Evolutionary conservation across 2,888 invertebrate species (phyloP).

Genomic region (Mesoligia furuncula): DNA sequence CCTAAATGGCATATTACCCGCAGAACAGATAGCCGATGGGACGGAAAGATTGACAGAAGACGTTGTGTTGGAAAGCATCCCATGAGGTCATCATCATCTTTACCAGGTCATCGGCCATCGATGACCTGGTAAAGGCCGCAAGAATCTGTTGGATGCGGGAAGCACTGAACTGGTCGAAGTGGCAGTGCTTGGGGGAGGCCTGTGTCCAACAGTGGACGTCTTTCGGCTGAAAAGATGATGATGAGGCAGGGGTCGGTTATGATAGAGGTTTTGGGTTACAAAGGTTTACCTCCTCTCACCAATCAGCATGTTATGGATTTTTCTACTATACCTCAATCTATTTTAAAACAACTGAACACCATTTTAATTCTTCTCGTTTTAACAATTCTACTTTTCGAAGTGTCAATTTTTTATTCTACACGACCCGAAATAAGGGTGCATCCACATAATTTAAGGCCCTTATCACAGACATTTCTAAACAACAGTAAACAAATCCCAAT

Average conservation of each 20-base stretch:
- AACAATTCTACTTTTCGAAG: neutral
- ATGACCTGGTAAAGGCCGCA: neutral
- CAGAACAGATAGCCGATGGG: neutral
- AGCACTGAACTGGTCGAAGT: neutral
- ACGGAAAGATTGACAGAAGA: neutral
- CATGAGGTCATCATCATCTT: neutral
- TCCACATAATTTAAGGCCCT: neutral
- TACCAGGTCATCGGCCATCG: no score
- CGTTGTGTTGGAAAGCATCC: neutral
- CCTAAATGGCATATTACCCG: neutral
- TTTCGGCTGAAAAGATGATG: neutral
- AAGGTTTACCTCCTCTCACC: neutral
- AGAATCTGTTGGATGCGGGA: neutral
- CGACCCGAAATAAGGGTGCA: neutral
- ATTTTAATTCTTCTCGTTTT: neutral
- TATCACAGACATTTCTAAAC: neutral
- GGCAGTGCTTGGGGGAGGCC: neutral
- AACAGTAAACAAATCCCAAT: constrained; percentile 6
- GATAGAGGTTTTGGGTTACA: neutral
- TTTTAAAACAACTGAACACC: neutral
- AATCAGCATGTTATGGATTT: neutral
- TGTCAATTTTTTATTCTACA: neutral
- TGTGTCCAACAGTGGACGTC: neutral
- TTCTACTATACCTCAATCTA: neutral
- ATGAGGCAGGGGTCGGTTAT: neutral